Base-by-base conservation (phyloP, 2,888 invertebrate genomes). In the Tyria jacobaeae region DNA sequence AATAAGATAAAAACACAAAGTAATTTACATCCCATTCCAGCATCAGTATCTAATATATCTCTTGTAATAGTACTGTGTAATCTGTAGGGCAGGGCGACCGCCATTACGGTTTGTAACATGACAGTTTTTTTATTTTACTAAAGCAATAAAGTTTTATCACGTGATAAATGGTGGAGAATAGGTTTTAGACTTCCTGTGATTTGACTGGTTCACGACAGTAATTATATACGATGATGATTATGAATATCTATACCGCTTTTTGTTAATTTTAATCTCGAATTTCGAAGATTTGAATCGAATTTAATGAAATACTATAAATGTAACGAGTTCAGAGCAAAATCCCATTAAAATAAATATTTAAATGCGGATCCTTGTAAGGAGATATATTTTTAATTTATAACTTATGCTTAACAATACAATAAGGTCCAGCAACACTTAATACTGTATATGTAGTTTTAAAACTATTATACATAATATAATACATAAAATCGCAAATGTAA, bases 91-190 rank as follows among this genome's bases (percentile, higher is more conserved):
- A 41, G 54, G 17, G 37, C 53, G 47, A 60, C 53, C 60, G 59
- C 63, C 56, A 62, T 73, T 67, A 73, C 34, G 39, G 62, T 37
- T 47, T 14, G 50, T 63, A 62, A 51, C 57, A 60, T 62, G 50
- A 50, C 17, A 49, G 21, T 67, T 71, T 44, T 70, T 75, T 74
- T 75, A 73, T 78, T 74, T 74, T 60, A 64, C 63, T 66, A 68
- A 73, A 76, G 68, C 62, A 65, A 67, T 71, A 70, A 68, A 70
- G 62, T 73, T 78, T 78, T 57, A 57, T 68, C 12, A 68, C 61
- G 65, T 56, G 55, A 48, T 66, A 60, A 71, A 65, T 57, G 59
- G 58, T 15, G 53, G 17, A 53, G 37, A 51, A 49, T 39, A 49
- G 17, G 49, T 55, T 53, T 39, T 39, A 49, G 17, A 51, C 57